A percentile compares a stretch with the other conserved stretches of the same genome.
Conservation (phyloP, 2,113 vertebrate species). For the Alligator mississippiensis region DNA sequence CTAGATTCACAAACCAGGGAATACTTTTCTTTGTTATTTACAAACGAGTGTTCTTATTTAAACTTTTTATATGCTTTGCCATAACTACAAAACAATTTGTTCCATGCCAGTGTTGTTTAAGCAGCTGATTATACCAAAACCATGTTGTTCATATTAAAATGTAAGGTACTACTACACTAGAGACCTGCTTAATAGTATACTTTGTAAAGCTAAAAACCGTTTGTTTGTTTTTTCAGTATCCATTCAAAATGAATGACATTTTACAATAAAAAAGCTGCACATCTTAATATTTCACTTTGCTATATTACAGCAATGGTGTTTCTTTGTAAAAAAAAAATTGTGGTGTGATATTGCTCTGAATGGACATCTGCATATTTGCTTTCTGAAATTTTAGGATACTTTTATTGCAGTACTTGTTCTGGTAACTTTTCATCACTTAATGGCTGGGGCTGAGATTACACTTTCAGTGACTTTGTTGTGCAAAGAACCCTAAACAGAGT, state of each 20-base stretch:
- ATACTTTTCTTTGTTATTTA: not conserved
- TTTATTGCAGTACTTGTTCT: slow-evolving; percentile 27
- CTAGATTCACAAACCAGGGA: not conserved
- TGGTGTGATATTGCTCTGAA: not conserved
- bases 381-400: slow-evolving; percentile 74
- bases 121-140: not conserved
- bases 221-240: not conserved
- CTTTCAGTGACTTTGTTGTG: not conserved
- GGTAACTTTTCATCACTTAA: not conserved
- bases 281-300: not conserved
- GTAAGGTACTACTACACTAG: not conserved
- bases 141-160: not conserved
- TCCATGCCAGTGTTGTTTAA: not conserved
- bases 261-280: not conserved
- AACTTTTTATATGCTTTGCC: not conserved
- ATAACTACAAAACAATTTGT: not conserved
- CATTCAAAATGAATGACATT: not conserved
- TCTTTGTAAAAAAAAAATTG: not conserved
- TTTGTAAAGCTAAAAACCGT: not conserved
- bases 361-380: slow-evolving; percentile 58
- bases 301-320: not conserved
- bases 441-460: not conserved
- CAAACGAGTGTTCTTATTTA: not conserved
- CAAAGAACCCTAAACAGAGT: not conserved
- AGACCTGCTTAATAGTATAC: not conserved